Evolutionary conservation across 2,888 invertebrate genomes (phyloP).

Genomic region (Nineta flava): DNA sequence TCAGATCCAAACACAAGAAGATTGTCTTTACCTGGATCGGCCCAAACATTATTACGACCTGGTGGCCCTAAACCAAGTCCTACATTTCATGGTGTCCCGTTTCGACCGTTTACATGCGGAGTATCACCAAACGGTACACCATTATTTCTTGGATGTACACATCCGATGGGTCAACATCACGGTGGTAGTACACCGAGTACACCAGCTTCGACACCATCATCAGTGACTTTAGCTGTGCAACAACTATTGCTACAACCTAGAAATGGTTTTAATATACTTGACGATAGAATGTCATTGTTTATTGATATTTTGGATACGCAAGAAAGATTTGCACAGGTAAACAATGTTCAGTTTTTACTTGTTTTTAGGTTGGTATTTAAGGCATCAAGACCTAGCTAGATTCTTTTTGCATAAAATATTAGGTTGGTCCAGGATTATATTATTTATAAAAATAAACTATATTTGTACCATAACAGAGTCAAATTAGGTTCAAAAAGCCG

Average conservation of each 20-base stretch:
- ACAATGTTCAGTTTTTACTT: not conserved
- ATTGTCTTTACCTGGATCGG: constrained; percentile 6
- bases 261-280: constrained; percentile 60
- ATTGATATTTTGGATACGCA: constrained; percentile 71
- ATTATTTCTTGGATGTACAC: constrained; percentile 29
- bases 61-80: constrained; percentile 41
- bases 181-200: constrained; percentile 4
- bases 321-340: constrained; percentile 67
- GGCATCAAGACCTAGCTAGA: too few relatives aligned
- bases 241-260: constrained; percentile 51
- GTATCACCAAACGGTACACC: constrained; percentile 28
- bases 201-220: constrained; percentile 36
- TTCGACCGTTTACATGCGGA: constrained; percentile 27
- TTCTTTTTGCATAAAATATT: too few relatives aligned
- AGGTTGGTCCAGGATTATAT: too few relatives aligned
- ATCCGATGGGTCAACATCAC: constrained; percentile 26
- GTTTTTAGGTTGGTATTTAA: too few relatives aligned
- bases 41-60: constrained; percentile 17
- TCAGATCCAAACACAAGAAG: constrained; percentile 9
- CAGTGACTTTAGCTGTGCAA: constrained; percentile 52
- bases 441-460: too few relatives aligned
- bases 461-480: too few relatives aligned
- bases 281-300: constrained; percentile 62
- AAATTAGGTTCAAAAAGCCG: too few relatives aligned
- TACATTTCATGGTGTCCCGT: constrained; percentile 43